phyloP scores from a whole-genome alignment of 1,140 invertebrate genomes.

The Hypothenemus hampei region DNA sequence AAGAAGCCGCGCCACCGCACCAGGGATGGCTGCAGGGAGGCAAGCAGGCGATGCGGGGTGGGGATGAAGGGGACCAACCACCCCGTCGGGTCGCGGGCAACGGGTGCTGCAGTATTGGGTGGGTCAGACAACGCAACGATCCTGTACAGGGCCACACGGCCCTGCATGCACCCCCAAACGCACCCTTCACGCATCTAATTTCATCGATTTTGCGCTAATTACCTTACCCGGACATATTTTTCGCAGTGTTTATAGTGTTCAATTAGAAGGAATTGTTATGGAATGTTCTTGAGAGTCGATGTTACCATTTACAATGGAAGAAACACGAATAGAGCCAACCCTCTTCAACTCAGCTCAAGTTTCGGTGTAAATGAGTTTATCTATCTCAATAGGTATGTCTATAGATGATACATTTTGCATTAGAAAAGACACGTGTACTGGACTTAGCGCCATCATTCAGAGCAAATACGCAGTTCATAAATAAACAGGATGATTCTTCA shows the following conservation, averaged over 20 bases:
- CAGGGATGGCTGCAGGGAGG: constrained; percentile 34
- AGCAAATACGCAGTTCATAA: too few species aligned
- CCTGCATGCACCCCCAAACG: constrained; percentile 33
- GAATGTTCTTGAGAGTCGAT: too few species aligned
- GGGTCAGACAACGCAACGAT: constrained; percentile 44
- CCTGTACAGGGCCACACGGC: constrained; percentile 27
- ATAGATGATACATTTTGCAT: too few species aligned
- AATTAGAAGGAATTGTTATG: too few species aligned
- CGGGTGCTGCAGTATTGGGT: constrained; percentile 46
- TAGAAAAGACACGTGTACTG: too few species aligned
- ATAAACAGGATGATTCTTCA: too few species aligned
- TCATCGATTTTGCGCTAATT: constrained; percentile 8
- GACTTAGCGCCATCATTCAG: too few species aligned
- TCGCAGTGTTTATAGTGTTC: background rate
- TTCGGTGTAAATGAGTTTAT: too few species aligned
- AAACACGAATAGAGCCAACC: too few species aligned
- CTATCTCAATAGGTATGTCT: too few species aligned
- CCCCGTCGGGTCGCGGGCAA: constrained; percentile 43
- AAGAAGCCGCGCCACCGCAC: constrained; percentile 27
- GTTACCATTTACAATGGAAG: too few species aligned
- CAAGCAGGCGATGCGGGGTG: constrained; percentile 31
- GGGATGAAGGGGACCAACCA: constrained; percentile 33
- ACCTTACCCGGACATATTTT: background rate
- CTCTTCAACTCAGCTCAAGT: too few species aligned
- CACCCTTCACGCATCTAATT: constrained; percentile 22